Evolutionary conservation across 2,113 vertebrate species (phyloP).

Genomic region (Vombatus ursinus): DNA sequence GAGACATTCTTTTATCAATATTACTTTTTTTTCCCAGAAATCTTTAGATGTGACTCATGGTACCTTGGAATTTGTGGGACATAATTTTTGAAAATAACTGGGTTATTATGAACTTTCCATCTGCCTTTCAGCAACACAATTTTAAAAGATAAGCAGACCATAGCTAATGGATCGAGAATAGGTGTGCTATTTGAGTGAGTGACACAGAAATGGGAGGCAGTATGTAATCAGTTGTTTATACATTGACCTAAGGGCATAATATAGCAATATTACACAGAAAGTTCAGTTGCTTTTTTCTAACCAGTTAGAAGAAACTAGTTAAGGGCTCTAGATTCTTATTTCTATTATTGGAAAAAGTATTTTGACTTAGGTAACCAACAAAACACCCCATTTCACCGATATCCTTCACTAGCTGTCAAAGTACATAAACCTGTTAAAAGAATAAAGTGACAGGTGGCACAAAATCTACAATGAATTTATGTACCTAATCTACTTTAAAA

Average conservation of each 20-base stretch:
- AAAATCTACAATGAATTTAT: neutral
- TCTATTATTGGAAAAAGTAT: neutral
- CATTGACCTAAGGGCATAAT: slow-evolving; percentile 7
- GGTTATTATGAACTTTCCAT: neutral
- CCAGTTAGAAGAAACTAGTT: neutral
- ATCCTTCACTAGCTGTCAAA: neutral
- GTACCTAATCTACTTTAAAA: neutral
- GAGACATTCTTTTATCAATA: neutral
- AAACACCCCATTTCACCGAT: neutral
- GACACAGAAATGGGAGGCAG: neutral
- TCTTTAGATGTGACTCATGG: neutral
- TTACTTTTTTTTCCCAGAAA: neutral
- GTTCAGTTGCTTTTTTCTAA: neutral
- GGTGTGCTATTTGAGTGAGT: neutral
- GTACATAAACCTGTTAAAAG: neutral
- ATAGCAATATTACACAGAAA: neutral
- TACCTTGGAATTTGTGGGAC: neutral
- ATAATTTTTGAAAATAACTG: neutral
- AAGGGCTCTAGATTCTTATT: neutral
- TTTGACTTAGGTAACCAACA: neutral
- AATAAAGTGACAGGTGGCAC: neutral
- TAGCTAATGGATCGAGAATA: neutral
- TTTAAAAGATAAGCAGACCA: neutral
- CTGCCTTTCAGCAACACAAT: neutral
- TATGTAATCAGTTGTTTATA: neutral